Evolutionary conservation across 2,113 vertebrate species (phyloP).

Genomic region (Alethe castanea): DNA sequence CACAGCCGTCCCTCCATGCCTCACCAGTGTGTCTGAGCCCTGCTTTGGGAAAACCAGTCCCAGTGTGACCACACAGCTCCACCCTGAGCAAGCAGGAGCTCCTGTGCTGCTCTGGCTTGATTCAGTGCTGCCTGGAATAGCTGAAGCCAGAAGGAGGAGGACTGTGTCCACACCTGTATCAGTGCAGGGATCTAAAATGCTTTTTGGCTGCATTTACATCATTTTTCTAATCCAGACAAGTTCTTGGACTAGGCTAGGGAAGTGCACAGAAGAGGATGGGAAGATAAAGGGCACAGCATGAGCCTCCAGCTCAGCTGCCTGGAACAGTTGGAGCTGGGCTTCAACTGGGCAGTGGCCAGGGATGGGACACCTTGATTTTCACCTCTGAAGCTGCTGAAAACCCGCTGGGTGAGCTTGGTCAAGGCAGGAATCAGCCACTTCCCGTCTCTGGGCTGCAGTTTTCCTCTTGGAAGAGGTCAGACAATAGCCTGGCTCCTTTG

Average conservation of each 20-base stretch:
- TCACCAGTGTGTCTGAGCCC: rapidly evolving
- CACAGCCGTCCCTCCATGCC: background rate
- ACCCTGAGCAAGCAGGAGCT: background rate
- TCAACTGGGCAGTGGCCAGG: background rate
- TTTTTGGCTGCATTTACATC: background rate
- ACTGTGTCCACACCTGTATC: background rate
- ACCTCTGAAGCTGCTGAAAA: background rate
- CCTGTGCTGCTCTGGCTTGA: background rate
- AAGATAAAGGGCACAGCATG: background rate
- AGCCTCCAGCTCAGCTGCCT: background rate
- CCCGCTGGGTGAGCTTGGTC: background rate
- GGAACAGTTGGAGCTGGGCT: background rate
- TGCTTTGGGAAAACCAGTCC: background rate
- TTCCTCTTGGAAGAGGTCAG: background rate
- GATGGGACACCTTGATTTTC: background rate
- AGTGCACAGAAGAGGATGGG: background rate
- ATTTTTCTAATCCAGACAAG: background rate
- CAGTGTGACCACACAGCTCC: background rate
- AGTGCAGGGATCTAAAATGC: background rate
- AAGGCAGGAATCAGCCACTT: background rate
- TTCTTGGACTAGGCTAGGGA: background rate
- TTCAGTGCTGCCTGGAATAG: background rate
- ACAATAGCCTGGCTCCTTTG: background rate
- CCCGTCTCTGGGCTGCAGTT: background rate
- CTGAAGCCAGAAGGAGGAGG: background rate